These are phyloP conservation scores for Silurus glanis DNA, from an alignment of 2,113 vertebrate genomes.

Conservation along the genomic window DNA sequence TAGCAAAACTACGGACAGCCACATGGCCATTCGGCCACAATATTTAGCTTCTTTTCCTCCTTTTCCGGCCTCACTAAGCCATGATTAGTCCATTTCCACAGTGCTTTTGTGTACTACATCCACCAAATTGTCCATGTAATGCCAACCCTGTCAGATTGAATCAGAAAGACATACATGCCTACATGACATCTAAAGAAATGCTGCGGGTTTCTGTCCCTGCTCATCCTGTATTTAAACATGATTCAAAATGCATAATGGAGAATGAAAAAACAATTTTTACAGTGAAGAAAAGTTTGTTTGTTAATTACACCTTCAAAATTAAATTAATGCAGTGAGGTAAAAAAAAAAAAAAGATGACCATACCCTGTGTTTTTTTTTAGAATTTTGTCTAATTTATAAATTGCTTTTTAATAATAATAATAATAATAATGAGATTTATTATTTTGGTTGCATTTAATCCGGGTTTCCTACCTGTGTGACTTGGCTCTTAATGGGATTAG, in stretches of 20 bases:
- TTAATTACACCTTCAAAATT: not conserved
- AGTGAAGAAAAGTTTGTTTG: conserved; percentile 31
- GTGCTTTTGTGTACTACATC: conserved; percentile 61
- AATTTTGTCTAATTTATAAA: not conserved
- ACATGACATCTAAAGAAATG: not conserved
- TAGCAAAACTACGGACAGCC: conserved; percentile 62
- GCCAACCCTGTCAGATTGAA: conserved; percentile 66
- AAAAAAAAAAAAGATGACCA: no score
- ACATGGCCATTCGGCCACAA: conserved; percentile 62
- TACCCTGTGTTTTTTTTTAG: not conserved
- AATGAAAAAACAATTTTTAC: conserved; percentile 51
- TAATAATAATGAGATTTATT: not conserved
- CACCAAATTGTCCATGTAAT: conserved; percentile 64
- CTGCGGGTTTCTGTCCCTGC: not conserved
- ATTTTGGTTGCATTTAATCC: not conserved
- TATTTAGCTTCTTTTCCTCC: conserved; percentile 48
- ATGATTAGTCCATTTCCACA: conserved; percentile 63
- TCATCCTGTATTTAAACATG: not conserved
- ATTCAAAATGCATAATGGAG: conserved; percentile 11
- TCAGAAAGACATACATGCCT: conserved; percentile 55
- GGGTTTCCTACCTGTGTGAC: not conserved
- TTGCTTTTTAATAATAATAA: not conserved
- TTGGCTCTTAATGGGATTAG: not conserved
- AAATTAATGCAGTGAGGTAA: not conserved
- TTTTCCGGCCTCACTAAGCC: conserved; percentile 50